Percentiles rank a stretch among this genome's conserved stretches.
Evolutionary conservation across 2,797 vertebrate species (phyloP).

Genomic region (Oreochromis mossambicus): DNA sequence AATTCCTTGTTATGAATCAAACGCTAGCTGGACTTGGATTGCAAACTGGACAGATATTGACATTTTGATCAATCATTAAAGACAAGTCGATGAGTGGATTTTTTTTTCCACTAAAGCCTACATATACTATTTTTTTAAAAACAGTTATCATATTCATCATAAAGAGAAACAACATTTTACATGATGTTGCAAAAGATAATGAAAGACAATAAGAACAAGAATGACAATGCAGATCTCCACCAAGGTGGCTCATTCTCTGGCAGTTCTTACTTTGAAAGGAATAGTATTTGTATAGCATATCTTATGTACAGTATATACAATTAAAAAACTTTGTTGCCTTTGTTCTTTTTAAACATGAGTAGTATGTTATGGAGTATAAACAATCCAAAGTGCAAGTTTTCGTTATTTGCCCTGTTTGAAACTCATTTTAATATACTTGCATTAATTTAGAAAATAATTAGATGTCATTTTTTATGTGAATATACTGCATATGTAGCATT

Average conservation of each 20-base stretch:
- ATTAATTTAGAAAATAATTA: neutral
- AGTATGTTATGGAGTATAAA: neutral
- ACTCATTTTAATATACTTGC: neutral
- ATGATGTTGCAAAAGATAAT: neutral
- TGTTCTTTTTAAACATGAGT: neutral
- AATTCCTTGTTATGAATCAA: conserved; percentile 27
- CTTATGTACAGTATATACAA: neutral
- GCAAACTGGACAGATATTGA: conserved; percentile 59
- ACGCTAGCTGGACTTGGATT: conserved; percentile 49
- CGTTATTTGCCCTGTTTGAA: neutral
- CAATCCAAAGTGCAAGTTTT: neutral
- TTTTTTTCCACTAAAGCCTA: neutral
- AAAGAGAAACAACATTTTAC: neutral
- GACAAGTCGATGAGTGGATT: conserved; percentile 18
- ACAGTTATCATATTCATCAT: neutral
- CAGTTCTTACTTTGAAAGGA: neutral
- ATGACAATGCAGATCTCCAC: neutral
- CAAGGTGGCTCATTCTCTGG: neutral
- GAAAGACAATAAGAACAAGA: conserved; percentile 6
- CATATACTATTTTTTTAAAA: neutral
- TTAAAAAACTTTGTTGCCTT: accelerated
- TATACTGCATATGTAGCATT: neutral
- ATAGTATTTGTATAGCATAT: neutral
- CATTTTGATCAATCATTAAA: conserved; percentile 75
- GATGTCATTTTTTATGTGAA: neutral